Conservation (phyloP, 2,797 vertebrate species). For the Anableps anableps region DNA sequence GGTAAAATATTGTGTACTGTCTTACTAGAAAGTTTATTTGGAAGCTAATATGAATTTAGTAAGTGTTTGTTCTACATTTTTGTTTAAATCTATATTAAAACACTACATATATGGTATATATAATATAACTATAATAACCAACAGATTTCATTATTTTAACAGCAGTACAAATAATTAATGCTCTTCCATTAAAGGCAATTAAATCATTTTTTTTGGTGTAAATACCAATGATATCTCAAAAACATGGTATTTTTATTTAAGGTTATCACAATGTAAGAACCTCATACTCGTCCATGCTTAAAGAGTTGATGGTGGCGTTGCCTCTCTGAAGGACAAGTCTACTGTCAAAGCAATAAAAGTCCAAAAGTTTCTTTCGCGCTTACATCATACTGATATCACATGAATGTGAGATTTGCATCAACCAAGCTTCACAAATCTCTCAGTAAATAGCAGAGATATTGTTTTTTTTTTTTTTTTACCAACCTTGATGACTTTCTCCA, state of each 20-base stretch:
- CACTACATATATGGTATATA: not conserved
- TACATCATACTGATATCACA: not conserved
- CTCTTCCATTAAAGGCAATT: not conserved
- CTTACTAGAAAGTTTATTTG: not conserved
- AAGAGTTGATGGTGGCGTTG: not conserved
- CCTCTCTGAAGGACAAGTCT: not conserved
- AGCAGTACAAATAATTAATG: not conserved
- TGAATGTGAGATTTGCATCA: not conserved
- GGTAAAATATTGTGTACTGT: too few relatives aligned
- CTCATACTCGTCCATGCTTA: not conserved
- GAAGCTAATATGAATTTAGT: not conserved
- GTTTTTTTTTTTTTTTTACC: too few relatives aligned
- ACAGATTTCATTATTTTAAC: not conserved
- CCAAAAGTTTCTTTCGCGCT: not conserved
- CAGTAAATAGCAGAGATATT: too few relatives aligned
- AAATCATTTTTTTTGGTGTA: not conserved
- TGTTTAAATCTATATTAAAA: not conserved
- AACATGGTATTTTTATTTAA: not conserved
- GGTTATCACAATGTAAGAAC: not conserved
- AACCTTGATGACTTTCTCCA: slow-evolving; percentile 99
- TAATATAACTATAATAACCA: not conserved
- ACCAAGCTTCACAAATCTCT: not conserved
- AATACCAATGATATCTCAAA: not conserved
- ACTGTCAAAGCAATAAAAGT: not conserved
- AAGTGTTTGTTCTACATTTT: not conserved